Evolutionary conservation across 2,888 invertebrate genomes (phyloP).

Genomic region (Dioctria rufipes): DNA sequence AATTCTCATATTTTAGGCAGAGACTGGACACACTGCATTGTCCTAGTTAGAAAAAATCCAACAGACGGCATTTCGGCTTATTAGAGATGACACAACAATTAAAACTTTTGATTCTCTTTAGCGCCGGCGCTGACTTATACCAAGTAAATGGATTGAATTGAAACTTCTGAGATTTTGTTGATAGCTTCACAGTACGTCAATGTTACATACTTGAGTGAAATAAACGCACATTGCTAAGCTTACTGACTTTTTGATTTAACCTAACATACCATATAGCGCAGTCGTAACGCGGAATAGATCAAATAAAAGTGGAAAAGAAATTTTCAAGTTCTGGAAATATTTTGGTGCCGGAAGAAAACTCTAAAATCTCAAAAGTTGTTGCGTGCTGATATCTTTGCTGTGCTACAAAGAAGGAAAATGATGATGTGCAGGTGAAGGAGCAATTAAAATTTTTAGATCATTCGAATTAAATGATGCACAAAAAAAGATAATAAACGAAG

Average conservation of each 20-base stretch:
- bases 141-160: too few species aligned
- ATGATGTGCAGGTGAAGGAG: constrained; percentile 49
- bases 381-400: too few species aligned
- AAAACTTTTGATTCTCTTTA: too few species aligned
- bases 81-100: too few species aligned
- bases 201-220: not conserved
- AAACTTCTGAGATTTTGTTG: not conserved
- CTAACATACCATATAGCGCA: constrained; percentile 4
- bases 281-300: not conserved
- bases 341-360: too few species aligned
- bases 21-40: too few species aligned
- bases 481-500: constrained; percentile 39
- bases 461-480: constrained; percentile 38
- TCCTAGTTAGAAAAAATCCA: too few species aligned
- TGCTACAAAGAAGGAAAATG: constrained; percentile 24
- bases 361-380: too few species aligned
- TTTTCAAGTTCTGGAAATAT: not conserved
- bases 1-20: too few species aligned
- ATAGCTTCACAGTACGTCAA: not conserved
- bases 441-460: constrained; percentile 50
- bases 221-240: not conserved
- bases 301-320: not conserved
- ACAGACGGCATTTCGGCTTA: too few species aligned
- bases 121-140: not conserved
- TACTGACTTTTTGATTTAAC: not conserved